These are phyloP conservation scores for Eremobia ochroleuca DNA, from an alignment of 2,888 invertebrate species.

Conservation along the genomic window DNA sequence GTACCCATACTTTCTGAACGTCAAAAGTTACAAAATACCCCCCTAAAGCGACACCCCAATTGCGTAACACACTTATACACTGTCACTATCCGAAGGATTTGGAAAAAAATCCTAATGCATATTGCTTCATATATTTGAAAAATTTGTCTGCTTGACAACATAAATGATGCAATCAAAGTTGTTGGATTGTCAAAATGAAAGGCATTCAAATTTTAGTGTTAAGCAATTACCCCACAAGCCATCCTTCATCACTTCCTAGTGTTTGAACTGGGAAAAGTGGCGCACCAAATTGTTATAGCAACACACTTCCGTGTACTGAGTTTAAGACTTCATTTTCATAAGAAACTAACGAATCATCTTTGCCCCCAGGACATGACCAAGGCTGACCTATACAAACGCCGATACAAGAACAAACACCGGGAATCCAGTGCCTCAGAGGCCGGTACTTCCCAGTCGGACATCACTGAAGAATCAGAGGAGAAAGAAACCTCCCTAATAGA, in stretches of 20 bases:
- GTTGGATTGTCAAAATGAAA: neutral
- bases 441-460: constrained; percentile 72
- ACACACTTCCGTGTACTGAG: no score
- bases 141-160: neutral
- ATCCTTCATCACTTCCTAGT: neutral
- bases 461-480: constrained; percentile 68
- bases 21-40: neutral
- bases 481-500: constrained; percentile 77
- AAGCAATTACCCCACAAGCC: neutral
- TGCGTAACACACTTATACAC: no score
- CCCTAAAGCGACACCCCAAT: neutral
- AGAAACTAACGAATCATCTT: neutral
- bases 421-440: constrained; percentile 79
- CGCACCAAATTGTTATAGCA: neutral
- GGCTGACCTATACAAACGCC: constrained; percentile 87
- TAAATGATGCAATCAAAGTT: neutral
- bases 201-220: neutral
- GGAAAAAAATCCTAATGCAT: no score
- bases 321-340: neutral
- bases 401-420: constrained; percentile 85
- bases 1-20: no score
- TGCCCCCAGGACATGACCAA: constrained; percentile 87
- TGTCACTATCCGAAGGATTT: neutral
- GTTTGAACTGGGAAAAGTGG: neutral
- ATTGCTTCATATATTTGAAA: neutral